These are phyloP conservation scores for Eurois occulta DNA, from an alignment of 2,888 invertebrate species.

Conservation along the genomic window DNA sequence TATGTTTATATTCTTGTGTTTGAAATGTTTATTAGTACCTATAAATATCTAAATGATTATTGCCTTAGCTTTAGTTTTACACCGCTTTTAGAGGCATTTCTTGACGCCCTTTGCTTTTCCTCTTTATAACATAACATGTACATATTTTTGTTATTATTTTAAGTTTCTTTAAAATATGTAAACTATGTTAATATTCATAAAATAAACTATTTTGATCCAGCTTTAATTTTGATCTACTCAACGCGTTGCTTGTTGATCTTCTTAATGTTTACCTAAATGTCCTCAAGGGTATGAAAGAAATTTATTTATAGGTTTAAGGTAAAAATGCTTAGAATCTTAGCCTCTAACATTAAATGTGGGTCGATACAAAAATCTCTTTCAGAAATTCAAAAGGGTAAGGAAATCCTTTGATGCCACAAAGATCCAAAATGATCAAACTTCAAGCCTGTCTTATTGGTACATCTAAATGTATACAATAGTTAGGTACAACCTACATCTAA, in stretches of 20 bases:
- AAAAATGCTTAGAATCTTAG: slow-evolving; percentile 24
- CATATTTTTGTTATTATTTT: not conserved
- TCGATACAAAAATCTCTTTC: slow-evolving; percentile 21
- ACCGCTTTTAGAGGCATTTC: not conserved
- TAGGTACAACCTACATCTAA: slow-evolving; percentile 15
- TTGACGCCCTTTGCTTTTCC: not conserved
- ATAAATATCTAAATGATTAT: not conserved
- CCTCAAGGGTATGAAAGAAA: not conserved
- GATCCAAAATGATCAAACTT: slow-evolving; percentile 36
- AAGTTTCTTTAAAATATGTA: not conserved
- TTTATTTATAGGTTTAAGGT: not conserved
- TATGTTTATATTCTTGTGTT: not conserved
- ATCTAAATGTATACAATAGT: slow-evolving; percentile 6
- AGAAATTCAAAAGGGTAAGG: slow-evolving; percentile 28
- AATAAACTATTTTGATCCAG: not conserved
- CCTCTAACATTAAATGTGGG: slow-evolving; percentile 7
- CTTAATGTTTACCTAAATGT: not conserved
- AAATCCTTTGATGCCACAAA: slow-evolving; percentile 32
- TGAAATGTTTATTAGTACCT: not conserved
- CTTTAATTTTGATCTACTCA: not conserved
- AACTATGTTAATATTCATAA: not conserved
- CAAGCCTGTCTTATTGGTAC: slow-evolving; percentile 15
- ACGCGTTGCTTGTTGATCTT: not conserved
- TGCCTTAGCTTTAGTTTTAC: not conserved
- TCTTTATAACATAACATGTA: not conserved